These are phyloP conservation scores for Napeogenes inachia DNA, from an alignment of 2,888 invertebrate species.

Conservation along the genomic window DNA sequence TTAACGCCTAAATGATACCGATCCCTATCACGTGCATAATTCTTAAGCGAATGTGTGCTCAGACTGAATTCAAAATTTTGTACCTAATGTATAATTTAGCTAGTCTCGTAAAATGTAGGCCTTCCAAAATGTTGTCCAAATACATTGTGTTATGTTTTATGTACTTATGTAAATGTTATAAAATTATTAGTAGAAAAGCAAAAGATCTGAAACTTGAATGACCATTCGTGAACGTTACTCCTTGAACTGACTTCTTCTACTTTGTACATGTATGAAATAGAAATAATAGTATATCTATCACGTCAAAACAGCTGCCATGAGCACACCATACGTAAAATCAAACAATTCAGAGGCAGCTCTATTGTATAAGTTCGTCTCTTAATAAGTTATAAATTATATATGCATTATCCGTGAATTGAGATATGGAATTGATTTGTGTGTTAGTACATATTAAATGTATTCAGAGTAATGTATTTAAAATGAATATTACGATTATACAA, in stretches of 20 bases:
- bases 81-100: conserved; percentile 32
- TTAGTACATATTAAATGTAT: neutral
- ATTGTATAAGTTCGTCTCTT: too few relatives aligned
- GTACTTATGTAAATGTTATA: conserved; percentile 43
- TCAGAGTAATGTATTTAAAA: neutral
- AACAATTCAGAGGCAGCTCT: too few relatives aligned
- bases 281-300: too few relatives aligned
- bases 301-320: too few relatives aligned
- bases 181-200: neutral
- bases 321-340: too few relatives aligned
- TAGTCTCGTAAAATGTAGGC: conserved; percentile 54
- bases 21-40: neutral
- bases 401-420: neutral
- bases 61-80: conserved; percentile 3
- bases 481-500: conserved; percentile 1
- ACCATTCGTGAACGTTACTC: neutral
- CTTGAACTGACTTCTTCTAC: neutral
- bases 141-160: conserved; percentile 39
- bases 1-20: neutral
- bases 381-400: too few relatives aligned
- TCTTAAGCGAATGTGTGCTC: neutral
- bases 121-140: conserved; percentile 48
- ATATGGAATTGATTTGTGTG: neutral
- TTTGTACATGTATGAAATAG: too few relatives aligned
- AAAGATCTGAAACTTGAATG: neutral